Percentiles rank a stretch among this genome's conserved stretches.
Conservation (phyloP, 2,113 vertebrate species). For the Pygoscelis antarcticus region DNA sequence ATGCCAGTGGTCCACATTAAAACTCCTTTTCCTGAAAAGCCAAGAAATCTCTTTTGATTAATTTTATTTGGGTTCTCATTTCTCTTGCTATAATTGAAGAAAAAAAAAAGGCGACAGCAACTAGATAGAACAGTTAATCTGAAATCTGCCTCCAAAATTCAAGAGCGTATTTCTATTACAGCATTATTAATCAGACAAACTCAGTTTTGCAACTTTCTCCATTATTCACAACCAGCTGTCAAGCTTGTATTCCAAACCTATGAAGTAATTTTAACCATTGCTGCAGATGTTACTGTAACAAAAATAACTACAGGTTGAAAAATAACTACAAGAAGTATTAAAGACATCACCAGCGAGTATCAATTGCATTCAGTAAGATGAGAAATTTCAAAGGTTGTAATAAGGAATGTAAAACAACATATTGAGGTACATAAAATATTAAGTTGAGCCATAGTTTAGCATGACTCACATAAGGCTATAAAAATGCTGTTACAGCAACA, state of each 20-base stretch:
- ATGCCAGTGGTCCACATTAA: neutral
- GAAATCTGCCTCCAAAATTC: neutral
- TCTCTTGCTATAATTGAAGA: neutral
- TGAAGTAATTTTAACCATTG: neutral
- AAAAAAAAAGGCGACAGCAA: neutral
- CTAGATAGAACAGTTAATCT: neutral
- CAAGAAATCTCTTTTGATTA: neutral
- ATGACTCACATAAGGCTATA: conserved; percentile 8
- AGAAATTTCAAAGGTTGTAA: conserved; percentile 16
- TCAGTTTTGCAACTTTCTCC: neutral
- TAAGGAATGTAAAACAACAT: conserved; percentile 24
- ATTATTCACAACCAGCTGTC: neutral
- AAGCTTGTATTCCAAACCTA: neutral
- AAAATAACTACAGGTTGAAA: conserved; percentile 17
- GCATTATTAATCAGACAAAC: neutral
- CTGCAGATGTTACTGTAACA: neutral
- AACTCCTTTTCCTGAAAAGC: neutral
- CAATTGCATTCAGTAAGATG: neutral
- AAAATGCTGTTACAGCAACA: conserved; percentile 48
- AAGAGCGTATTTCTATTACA: neutral
- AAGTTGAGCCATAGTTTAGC: conserved; percentile 13
- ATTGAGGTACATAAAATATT: conserved; percentile 52
- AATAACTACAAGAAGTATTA: neutral
- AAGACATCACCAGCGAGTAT: neutral
- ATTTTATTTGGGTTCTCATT: neutral